Evolutionary conservation across 2,113 vertebrate species (phyloP).

Genomic region (Eolophus roseicapilla): DNA sequence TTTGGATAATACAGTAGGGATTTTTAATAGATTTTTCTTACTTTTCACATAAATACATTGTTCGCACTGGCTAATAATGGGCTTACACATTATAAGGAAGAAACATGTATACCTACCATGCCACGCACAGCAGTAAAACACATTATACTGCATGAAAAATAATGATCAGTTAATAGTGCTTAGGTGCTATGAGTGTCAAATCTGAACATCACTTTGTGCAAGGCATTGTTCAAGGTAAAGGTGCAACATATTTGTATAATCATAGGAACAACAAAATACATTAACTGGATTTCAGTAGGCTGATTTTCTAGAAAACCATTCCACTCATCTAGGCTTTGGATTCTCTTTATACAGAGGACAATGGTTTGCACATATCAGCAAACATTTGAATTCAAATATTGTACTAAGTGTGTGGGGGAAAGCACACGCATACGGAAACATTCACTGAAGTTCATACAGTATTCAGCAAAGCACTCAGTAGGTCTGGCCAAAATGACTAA

Average conservation of each 20-base stretch:
- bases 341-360: neutral
- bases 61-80: neutral
- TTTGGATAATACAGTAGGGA: conserved; percentile 13
- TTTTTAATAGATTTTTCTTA: conserved; percentile 22
- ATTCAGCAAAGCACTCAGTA: neutral
- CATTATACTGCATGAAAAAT: neutral
- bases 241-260: neutral
- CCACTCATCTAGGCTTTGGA: neutral
- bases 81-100: neutral
- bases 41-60: conserved; percentile 19
- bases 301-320: neutral
- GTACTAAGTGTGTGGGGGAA: neutral
- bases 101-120: neutral
- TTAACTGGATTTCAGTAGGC: neutral
- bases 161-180: neutral
- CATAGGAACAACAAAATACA: neutral
- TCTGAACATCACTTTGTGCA: neutral
- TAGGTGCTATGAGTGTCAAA: neutral
- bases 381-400: neutral
- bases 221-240: neutral
- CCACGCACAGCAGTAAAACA: neutral
- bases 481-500: neutral
- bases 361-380: neutral
- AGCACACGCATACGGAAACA: neutral
- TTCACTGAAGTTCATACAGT: neutral